Base-by-base conservation (phyloP, 1,140 invertebrate species). In the Drosophila orena region DNA sequence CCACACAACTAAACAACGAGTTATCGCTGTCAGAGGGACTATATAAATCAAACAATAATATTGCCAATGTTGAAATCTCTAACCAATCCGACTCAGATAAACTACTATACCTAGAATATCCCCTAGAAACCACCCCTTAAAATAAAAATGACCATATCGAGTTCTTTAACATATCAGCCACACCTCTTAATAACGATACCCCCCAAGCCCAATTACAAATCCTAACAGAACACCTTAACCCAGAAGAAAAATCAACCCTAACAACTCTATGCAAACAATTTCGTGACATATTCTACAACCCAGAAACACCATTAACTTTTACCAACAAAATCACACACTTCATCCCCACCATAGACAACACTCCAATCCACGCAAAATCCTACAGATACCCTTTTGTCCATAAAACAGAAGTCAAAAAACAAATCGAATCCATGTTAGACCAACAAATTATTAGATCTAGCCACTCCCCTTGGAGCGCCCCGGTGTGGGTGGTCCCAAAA, bases 381-480 rank as follows among this genome's bases (percentile, higher is more conserved):
- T 64, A 71, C 11, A 37, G 53, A 12, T 65, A 71, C 11, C 60
- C 38, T 11, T 65, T 71, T 12, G 11, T 71, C 34, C 58, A 70
- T 11, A 59, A 68, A 37, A 30, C 46, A 4, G 43, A 62, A 56
- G 49, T 70, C 15, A 37, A 38, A 14, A 65, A 57, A 4, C 68
- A 65, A 62, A 64, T 62, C 44, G 27, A 24, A 22, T 37, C 49
- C 11, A 62, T 70, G 44, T 44, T 62, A 6, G 15, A 52, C 12
- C 20, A 56, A 38, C 61, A 70, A 15, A 62, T 56, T 44, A 64
- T 64, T 0, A 42, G 40, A 46, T 52, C 24, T 4, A 65, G 68
- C 7, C 52, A 65, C 24, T 71, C 40, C 30, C 59, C 37, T n/a
- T 64, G 66, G 37, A 50, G 52, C 11, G 50, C 38, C 40, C n/a